Conservation (phyloP, 2,888 invertebrate species). For the Strigamia crassipes region DNA sequence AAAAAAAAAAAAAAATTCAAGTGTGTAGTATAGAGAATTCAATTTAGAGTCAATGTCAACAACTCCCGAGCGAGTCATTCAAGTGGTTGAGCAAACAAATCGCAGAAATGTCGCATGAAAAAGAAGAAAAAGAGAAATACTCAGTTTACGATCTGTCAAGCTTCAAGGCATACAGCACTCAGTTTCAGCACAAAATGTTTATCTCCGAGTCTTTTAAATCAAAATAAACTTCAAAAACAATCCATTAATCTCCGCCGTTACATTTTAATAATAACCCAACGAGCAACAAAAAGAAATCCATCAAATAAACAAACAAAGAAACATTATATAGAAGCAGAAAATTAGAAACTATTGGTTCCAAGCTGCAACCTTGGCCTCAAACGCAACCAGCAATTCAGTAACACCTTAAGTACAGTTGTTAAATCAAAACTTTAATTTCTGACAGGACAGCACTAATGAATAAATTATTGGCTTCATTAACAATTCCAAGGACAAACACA, state of each 20-base stretch:
- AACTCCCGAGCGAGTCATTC: background rate
- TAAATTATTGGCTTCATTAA: too few species aligned
- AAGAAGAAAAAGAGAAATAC: background rate
- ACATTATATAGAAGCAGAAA: background rate
- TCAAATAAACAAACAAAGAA: background rate
- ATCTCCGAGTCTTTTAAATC: too few species aligned
- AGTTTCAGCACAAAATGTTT: too few species aligned
- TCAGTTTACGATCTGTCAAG: background rate
- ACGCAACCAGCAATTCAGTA: background rate
- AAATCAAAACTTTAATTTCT: background rate
- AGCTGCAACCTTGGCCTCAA: background rate
- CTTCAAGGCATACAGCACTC: background rate
- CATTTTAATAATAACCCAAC: background rate
- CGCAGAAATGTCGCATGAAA: background rate
- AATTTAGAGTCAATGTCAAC: background rate
- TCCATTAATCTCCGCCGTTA: background rate
- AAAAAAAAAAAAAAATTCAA: background rate
- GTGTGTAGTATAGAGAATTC: background rate
- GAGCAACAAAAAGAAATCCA: background rate
- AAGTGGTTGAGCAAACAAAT: background rate
- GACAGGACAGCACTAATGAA: too few species aligned
- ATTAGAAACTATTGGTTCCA: background rate
- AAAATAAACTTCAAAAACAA: background rate
- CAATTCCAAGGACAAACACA: too few species aligned
- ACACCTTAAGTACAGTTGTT: background rate